These are phyloP conservation scores for Sinocyclocheilus maitianheensis DNA, from an alignment of 2,113 vertebrate species.

Conservation along the genomic window DNA sequence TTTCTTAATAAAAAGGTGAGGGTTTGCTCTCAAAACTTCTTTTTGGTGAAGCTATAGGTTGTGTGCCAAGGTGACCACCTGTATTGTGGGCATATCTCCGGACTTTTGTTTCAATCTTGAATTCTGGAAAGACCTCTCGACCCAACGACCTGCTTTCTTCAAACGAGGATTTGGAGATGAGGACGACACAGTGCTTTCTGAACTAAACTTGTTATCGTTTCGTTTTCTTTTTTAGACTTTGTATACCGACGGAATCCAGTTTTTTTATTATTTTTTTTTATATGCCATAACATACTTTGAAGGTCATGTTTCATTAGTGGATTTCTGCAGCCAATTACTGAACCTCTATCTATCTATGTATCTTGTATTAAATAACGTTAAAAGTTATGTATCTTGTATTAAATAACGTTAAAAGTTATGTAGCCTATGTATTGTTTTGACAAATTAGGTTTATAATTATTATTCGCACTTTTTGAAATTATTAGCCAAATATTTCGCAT, in stretches of 20 bases:
- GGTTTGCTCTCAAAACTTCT: slow-evolving; percentile 51
- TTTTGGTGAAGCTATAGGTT: slow-evolving; percentile 37
- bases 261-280: neutral
- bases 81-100: slow-evolving; percentile 43
- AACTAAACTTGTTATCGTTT: neutral
- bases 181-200: neutral
- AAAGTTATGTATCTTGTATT: neutral
- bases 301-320: neutral
- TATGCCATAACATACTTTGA: neutral
- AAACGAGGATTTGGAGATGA: neutral
- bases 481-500: neutral
- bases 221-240: neutral
- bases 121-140: neutral
- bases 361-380: neutral
- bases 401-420: neutral
- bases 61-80: slow-evolving; percentile 52
- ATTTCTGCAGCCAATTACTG: neutral
- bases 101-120: neutral
- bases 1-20: slow-evolving; percentile 66
- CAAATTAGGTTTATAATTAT: neutral
- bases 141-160: neutral
- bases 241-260: neutral
- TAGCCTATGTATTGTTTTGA: neutral
- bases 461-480: neutral
- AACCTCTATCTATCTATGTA: neutral